Base-by-base conservation (phyloP, 2,797 vertebrate genomes). In the Amazona finschi region DNA sequence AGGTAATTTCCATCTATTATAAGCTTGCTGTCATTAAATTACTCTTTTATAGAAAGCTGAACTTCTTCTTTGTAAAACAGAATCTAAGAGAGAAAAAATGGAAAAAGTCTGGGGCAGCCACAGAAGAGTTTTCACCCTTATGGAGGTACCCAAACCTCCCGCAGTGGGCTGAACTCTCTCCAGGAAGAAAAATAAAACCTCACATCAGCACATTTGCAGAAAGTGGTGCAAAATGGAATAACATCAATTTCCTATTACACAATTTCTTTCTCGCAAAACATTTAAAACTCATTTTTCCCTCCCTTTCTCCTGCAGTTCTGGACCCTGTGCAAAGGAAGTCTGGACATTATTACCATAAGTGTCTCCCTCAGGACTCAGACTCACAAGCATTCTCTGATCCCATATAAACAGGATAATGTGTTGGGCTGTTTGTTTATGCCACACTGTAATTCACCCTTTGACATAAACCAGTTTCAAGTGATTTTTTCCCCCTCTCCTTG, bases 381-480 rank as follows among this genome's bases (percentile, higher is more conserved):
- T 69, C 36, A 19, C 73, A 91, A 95, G 70, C 1, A 5, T 71
- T 88, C 93, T 44, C 77, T 76, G 87, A 60, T 71, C 85, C 91
- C 89, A 5, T 39, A 33, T 72, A 85, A 95, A 86, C 87, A 94
- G 93, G 41, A 89, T 87, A 80, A 85, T 7, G 49, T 77, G 87
- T 91, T 91, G 74, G 85, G 72, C 64, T 85, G 58, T 90, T 95
- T 91, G 89, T 93, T 96, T 95, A 66, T 66, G 87, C 57, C 57
- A 69, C 60, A 61, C 57, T 95, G 70, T 28, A 86, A 85, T 74
- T 86, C 74, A 49, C 39, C 52, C 79, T 93, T 43, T 80, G 92
- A 94, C 89, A 93, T 36, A 95, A 93, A 85, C 47, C 95, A 96
- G 87, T 46, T 88, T 62, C 83, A 82, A 90, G 47, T 52, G 53